A percentile compares a stretch with the other conserved stretches of the same genome.
Evolutionary conservation across 2,888 invertebrate genomes (phyloP).

Genomic region (Diaprepes abbreviatus): DNA sequence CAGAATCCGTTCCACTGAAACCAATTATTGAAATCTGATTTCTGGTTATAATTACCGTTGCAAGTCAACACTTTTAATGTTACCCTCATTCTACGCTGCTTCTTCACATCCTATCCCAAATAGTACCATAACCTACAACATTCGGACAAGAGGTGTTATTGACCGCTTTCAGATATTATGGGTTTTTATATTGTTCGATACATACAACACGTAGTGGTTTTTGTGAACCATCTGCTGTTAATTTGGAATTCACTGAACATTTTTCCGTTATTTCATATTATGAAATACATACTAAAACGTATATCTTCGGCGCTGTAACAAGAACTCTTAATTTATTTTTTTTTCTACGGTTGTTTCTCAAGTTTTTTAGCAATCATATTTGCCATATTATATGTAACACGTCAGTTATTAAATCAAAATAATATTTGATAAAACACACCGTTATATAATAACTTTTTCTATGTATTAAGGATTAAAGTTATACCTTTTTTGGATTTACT

Average conservation of each 20-base stretch:
- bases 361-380: conserved; percentile 1
- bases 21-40: too few species aligned
- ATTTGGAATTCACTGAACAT: conserved; percentile 3
- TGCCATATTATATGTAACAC: not conserved
- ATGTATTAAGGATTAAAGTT: too few species aligned
- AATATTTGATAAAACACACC: not conserved
- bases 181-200: not conserved
- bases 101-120: too few species aligned
- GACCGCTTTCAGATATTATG: not conserved
- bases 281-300: not conserved
- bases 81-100: too few species aligned
- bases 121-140: not conserved
- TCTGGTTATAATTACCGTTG: too few species aligned
- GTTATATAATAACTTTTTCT: too few species aligned
- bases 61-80: too few species aligned
- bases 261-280: conserved; percentile 1
- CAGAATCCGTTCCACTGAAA: too few species aligned
- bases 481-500: too few species aligned
- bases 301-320: not conserved
- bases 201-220: not conserved
- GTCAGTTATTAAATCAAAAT: not conserved
- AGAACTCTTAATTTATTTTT: conserved; percentile 5
- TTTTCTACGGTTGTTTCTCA: not conserved
- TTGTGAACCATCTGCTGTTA: conserved; percentile 15
- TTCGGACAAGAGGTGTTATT: conserved; percentile 1